Evolutionary conservation across 1,140 invertebrate species (phyloP).

Genomic region (Zaprionus ghesquierei): DNA sequence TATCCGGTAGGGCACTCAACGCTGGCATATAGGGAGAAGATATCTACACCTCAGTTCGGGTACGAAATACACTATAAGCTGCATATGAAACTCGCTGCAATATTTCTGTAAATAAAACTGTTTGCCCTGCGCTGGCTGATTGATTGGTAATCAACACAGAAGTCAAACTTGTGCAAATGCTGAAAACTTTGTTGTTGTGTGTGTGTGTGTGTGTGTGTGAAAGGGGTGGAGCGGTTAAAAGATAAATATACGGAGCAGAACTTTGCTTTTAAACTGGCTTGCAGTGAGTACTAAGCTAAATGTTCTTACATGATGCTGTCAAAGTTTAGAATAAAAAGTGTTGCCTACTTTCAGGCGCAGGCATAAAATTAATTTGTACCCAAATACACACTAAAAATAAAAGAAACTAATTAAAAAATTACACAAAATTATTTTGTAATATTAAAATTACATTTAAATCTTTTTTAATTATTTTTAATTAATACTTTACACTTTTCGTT

Average conservation of each 20-base stretch:
- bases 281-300: not conserved
- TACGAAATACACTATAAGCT: not conserved
- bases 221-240: not conserved
- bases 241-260: not conserved
- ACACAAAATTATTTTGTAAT: not conserved
- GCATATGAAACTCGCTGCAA: not conserved
- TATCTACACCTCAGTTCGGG: not conserved
- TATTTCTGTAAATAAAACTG: not conserved
- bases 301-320: rapidly evolving
- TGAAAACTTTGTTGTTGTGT: not conserved
- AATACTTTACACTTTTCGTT: not conserved
- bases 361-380: too few relatives aligned
- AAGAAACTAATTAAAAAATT: not conserved
- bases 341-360: not conserved
- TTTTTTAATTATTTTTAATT: not conserved
- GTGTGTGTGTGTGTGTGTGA: too few relatives aligned
- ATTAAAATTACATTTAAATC: not conserved
- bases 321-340: not conserved
- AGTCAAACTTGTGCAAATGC: not conserved
- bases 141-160: slow-evolving; percentile 2
- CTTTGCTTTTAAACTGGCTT: not conserved
- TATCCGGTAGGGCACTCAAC: slow-evolving; percentile 17
- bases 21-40: too few relatives aligned
- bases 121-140: not conserved
- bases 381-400: too few relatives aligned